Conservation (phyloP, 2,888 invertebrate genomes). For the Aromia moschata region DNA sequence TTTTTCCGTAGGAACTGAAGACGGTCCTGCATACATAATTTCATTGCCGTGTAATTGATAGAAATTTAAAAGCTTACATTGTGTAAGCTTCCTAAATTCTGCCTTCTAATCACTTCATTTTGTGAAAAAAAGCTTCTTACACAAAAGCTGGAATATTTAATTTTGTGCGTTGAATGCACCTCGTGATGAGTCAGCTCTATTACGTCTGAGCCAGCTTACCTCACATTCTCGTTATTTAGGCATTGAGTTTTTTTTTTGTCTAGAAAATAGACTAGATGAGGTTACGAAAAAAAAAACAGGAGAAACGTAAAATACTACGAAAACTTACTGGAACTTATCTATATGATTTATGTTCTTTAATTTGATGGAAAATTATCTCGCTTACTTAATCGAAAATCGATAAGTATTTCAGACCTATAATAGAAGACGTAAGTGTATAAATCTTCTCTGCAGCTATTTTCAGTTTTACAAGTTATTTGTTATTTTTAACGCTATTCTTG, state of each 20-base stretch:
- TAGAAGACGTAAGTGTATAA: too few relatives aligned
- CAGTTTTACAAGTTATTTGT: too few relatives aligned
- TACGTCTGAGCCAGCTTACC: background rate
- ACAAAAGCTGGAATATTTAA: background rate
- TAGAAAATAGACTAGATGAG: background rate
- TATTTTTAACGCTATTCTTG: too few relatives aligned
- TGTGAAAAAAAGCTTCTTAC: background rate
- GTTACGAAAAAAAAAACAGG: background rate
- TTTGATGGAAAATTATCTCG: background rate
- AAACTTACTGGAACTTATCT: background rate
- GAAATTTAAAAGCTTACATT: background rate
- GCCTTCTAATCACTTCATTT: background rate
- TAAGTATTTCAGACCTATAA: too few relatives aligned
- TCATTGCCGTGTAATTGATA: background rate
- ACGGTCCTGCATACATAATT: too few relatives aligned
- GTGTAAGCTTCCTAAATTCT: background rate
- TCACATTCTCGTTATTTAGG: background rate
- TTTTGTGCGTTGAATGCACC: background rate
- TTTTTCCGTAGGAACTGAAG: too few relatives aligned
- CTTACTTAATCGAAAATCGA: conserved; percentile 15
- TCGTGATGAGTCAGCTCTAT: background rate
- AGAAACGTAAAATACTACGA: background rate
- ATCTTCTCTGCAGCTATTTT: too few relatives aligned
- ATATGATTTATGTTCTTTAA: conserved; percentile 4
- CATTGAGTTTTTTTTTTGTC: background rate